Base-by-base conservation (phyloP, 2,888 invertebrate species). In the Scaptomyza polygonia region DNA sequence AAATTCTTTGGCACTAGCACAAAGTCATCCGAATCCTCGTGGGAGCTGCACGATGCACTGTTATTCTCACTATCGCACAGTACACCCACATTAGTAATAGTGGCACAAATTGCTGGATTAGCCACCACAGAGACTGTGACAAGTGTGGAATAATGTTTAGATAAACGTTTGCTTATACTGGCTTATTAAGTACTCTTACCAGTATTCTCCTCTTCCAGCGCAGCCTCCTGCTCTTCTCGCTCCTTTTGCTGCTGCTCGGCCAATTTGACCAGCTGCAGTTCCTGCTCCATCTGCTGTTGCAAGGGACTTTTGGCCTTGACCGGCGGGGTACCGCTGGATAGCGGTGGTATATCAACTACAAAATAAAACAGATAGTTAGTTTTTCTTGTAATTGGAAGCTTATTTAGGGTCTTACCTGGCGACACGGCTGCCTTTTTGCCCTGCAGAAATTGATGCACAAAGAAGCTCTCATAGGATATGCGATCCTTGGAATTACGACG, bases 381-480 rank as follows among this genome's bases (percentile, higher is more conserved):
- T 45, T 42, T 43, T 40, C n/a, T 3, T 6, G 44, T 4, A 34
- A 44, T 30, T 49, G 39, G 4, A 34, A 43, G 45, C 8, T 27
- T 30, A 12, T 9, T 39, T 6, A 2, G 11, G 12, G 32, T 43
- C 62, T 72, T 86, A 92, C 92, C 93, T 89, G 92, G 93, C 88
- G 90, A 92, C 89, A 90, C 93, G 88, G 86, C 93, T 79, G 91
- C 93, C 91, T 90, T 94, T 85, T 90, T 94, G 75, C 96, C 94
- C 90, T 95, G 95, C 76, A 97, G 93, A 93, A 99, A 99, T 48
- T 96, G 94, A 92, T 99, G 99, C 90, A 94, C 95, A 93, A 99
- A 99, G 93, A 99, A 99, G 70, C 95, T 95, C 89, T 98, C 97
- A 92, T 99, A 99, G 69, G 97, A 96, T 94, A 99, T 97, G 77